Percentiles rank a stretch among this genome's conserved stretches.
These are phyloP conservation scores for Epizoanthus illoricatus DNA, from an alignment of 92 coral and sea anemone genomes.

Conservation along the genomic window DNA sequence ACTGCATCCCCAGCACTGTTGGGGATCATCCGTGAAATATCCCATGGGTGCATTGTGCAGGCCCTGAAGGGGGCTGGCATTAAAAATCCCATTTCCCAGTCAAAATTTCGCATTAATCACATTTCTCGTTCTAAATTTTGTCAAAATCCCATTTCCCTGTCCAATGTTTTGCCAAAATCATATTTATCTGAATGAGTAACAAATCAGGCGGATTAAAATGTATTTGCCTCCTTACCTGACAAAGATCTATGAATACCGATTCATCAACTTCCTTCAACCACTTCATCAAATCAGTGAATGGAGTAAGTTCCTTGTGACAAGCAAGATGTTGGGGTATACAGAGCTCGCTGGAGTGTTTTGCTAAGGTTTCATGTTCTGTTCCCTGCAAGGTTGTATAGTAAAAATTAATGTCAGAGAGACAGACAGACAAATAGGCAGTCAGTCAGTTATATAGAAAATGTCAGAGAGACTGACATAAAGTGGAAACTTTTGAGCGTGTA, in stretches of 20 bases:
- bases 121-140: background rate
- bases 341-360: constrained; percentile 86
- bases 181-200: background rate
- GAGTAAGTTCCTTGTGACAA: constrained; percentile 90
- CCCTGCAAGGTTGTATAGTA: constrained; percentile 49
- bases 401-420: background rate
- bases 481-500: no score
- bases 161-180: background rate
- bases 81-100: background rate
- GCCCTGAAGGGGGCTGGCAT: no score
- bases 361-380: constrained; percentile 70
- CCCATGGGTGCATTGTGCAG: no score
- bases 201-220: background rate
- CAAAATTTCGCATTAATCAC: no score
- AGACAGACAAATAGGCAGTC: background rate
- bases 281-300: constrained; percentile 87
- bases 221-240: constrained; percentile 54
- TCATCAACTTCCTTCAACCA: constrained; percentile 92
- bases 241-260: constrained; percentile 71
- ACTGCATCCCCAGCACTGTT: no score
- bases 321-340: constrained; percentile 89
- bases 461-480: no score
- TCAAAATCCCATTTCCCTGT: background rate
- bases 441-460: no score
- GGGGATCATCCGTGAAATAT: no score